Conservation (phyloP, 1,140 invertebrate species). For the Carposina sasakii region DNA sequence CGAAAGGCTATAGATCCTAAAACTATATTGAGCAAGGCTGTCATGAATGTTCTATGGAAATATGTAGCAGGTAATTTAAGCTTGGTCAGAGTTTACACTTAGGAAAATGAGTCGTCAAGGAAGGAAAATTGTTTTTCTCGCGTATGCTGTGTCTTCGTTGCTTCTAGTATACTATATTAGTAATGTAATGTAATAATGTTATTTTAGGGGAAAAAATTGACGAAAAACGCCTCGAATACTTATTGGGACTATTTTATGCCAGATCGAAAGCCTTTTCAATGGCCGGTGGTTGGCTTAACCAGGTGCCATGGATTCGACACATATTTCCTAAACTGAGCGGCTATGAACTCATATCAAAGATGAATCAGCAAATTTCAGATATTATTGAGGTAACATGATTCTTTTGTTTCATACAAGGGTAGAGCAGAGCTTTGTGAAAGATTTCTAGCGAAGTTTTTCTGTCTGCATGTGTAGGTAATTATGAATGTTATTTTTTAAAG, state of each 20-base stretch:
- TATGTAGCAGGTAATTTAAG: conserved; percentile 81
- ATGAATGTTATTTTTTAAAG: no score
- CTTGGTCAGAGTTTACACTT: no score
- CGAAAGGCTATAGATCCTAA: conserved; percentile 50
- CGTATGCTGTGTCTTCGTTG: no score
- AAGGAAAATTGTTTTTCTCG: no score
- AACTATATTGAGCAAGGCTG: conserved; percentile 72
- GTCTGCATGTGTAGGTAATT: no score
- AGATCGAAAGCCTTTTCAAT: conserved; percentile 80
- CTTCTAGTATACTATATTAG: no score
- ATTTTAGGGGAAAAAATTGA: conserved; percentile 58
- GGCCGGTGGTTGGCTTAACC: conserved; percentile 78
- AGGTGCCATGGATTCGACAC: conserved; percentile 81
- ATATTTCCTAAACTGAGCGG: conserved; percentile 79
- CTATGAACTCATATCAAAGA: conserved; percentile 76
- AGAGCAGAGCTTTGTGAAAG: no score
- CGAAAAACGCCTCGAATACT: conserved; percentile 72
- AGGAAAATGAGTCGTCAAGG: no score
- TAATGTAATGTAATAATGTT: no score
- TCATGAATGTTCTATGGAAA: conserved; percentile 85
- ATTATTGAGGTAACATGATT: conserved; percentile 67
- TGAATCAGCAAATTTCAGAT: conserved; percentile 75
- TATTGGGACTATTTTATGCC: conserved; percentile 77
- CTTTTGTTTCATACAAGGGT: no score
- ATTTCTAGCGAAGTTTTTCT: no score